These are phyloP conservation scores for Operophtera brumata DNA, from an alignment of 2,888 invertebrate genomes.

Conservation along the genomic window DNA sequence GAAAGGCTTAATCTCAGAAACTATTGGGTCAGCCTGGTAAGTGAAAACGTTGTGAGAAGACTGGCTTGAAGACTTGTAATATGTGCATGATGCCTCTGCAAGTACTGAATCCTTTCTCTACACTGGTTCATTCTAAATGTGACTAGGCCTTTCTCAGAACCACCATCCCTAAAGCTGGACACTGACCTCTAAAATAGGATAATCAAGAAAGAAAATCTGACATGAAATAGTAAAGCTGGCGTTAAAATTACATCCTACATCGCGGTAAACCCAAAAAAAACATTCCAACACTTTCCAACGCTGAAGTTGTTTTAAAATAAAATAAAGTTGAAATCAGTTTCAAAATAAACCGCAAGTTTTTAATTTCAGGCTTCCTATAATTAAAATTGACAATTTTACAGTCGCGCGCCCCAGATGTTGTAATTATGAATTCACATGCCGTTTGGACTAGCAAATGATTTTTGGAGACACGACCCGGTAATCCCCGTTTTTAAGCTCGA, in stretches of 20 bases:
- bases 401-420: conserved; percentile 10
- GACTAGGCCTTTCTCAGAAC: too few species aligned
- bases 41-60: too few species aligned
- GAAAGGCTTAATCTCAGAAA: too few species aligned
- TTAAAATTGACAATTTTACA: not conserved
- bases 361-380: not conserved
- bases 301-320: not conserved
- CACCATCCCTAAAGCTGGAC: too few species aligned
- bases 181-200: too few species aligned
- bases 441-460: conserved; percentile 36
- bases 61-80: too few species aligned
- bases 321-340: not conserved
- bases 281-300: not conserved
- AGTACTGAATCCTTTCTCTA: too few species aligned
- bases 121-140: too few species aligned
- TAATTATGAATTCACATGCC: conserved; percentile 35
- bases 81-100: too few species aligned
- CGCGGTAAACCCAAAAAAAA: not conserved
- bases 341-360: not conserved
- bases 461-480: not conserved
- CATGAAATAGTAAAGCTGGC: too few species aligned
- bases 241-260: not conserved
- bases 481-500: not conserved
- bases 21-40: too few species aligned
- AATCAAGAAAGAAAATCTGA: too few species aligned